A percentile compares a stretch with the other conserved stretches of the same genome.
Evolutionary conservation across 2,797 vertebrate species (phyloP).

Genomic region (Rhyacichthys aspro): DNA sequence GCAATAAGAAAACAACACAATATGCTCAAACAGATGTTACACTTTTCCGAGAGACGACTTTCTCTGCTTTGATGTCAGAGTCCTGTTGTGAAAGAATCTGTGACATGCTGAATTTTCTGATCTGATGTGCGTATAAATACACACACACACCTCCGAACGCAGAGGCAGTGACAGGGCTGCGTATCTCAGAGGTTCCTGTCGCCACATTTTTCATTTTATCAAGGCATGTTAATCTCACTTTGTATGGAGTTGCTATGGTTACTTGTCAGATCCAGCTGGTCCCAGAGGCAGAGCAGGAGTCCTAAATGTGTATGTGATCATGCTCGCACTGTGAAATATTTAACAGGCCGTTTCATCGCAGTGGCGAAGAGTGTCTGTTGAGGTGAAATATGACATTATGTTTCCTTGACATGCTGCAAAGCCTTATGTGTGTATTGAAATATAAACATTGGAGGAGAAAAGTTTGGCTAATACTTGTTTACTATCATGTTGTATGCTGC

Average conservation of each 20-base stretch:
- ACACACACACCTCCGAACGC: slow-evolving; percentile 4
- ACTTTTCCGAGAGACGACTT: slow-evolving; percentile 17
- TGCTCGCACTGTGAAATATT: slow-evolving; percentile 56
- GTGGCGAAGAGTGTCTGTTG: slow-evolving; percentile 25
- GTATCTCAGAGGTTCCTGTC: slow-evolving; percentile 62
- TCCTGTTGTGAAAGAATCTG: slow-evolving; percentile 14
- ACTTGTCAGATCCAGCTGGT: slow-evolving; percentile 66
- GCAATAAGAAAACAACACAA: neutral
- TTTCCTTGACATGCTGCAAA: neutral
- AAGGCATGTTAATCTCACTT: slow-evolving; percentile 58
- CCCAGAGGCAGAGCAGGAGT: slow-evolving; percentile 58
- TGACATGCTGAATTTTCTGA: slow-evolving; percentile 46
- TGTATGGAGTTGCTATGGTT: slow-evolving; percentile 75
- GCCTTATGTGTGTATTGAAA: neutral
- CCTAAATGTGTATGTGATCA: slow-evolving; percentile 58
- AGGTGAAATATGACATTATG: slow-evolving; percentile 29
- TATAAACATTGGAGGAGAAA: neutral
- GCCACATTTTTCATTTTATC: slow-evolving; percentile 67
- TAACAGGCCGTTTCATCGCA: slow-evolving; percentile 40
- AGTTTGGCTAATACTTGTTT: neutral
- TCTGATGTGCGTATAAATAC: slow-evolving; percentile 17
- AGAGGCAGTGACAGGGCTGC: slow-evolving; percentile 39
- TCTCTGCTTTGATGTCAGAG: slow-evolving; percentile 7
- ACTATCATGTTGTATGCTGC: no score
- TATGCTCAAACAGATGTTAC: neutral